Evolutionary conservation across 2,113 vertebrate genomes (phyloP), one percentile per base, ranked within the genome.

Genomic region (Crocuta crocuta): DNA sequence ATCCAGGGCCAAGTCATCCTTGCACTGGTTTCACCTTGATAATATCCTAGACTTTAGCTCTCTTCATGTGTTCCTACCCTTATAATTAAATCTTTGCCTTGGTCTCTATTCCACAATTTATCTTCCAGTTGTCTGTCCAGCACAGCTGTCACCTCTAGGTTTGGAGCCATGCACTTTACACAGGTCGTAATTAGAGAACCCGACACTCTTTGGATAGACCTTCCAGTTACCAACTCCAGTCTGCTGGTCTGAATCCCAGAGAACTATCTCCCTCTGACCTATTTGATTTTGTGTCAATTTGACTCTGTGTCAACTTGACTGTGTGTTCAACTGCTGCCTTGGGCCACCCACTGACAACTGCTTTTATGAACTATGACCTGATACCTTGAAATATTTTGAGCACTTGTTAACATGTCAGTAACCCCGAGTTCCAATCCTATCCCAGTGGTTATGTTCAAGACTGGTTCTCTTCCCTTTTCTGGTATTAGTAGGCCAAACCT

Each of bases 351-450:
- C 28, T 85, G 79, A 92, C 48, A 86, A 89, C 4, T 63, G 19
- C 73, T 95, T 78, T 71, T 7, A 4, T 55, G n/a, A 92, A 83
- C 39, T 92, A 68, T 53, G 45, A 66, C 28, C 73, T 86, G 80
- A 89, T 71, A 58, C 5, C 1, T 48, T 65, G 84, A 94, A 93
- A 90, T 83, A 78, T n/a, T 93, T 45, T 85, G 61, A 91, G 65
- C 4, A 71, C n/a, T 5, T 55, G 6, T 84, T 96, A 76, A 12
- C 73, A 73, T 33, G 33, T 24, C 82, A 84, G 45, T 39, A 74
- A 68, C 39, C 48, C 35, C 33, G 88, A 83, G 43, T 55, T 92
- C 68, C 4, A 70, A 74, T 82, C 35, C 55, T 89, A 58, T 66
- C 17, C 61, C 45, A 90, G 43, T 1, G 26, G 15, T 11, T 93